Conservation (phyloP, 1,140 invertebrate genomes). For the Drosophila neocordata region DNA sequence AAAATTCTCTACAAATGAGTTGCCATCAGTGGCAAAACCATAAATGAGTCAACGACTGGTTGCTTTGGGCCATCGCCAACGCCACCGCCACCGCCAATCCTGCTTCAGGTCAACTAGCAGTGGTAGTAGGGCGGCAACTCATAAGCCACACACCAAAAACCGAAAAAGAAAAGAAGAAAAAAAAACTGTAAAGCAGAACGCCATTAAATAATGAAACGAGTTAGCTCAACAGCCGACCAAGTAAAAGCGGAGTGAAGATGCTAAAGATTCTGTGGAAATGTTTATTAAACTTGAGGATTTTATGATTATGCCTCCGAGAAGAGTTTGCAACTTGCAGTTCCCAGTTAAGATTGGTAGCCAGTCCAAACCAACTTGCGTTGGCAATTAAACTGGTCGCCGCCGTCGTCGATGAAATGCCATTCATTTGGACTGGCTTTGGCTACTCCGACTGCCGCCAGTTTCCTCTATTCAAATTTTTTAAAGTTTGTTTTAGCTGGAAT, state of each 20-base stretch:
- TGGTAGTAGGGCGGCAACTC: constrained; percentile 26
- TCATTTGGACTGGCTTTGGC: constrained; percentile 47
- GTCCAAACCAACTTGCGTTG: constrained; percentile 54
- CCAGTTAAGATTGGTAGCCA: constrained; percentile 9
- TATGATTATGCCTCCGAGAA: constrained; percentile 76
- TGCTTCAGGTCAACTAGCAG: neutral
- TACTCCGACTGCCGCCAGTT: constrained; percentile 26
- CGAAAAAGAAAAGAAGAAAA: too few species aligned
- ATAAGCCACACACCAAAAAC: constrained; percentile 32
- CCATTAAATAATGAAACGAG: constrained; percentile 72
- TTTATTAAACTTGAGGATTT: constrained; percentile 78
- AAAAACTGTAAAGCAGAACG: constrained; percentile 69
- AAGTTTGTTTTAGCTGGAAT: constrained; percentile 32
- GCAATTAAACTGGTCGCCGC: constrained; percentile 75
- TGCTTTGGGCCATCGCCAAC: too few species aligned
- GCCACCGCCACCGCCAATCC: too few species aligned
- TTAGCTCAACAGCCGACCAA: constrained; percentile 27
- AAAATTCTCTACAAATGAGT: constrained; percentile 53
- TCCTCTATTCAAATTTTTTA: constrained; percentile 73
- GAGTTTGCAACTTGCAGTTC: constrained; percentile 22
- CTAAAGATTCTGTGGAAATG: constrained; percentile 80
- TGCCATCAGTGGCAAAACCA: constrained; percentile 49
- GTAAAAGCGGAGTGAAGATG: constrained; percentile 40
- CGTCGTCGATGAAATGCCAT: constrained; percentile 53
- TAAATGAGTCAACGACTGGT: constrained; percentile 78